Evolutionary conservation across 64 coral and sea anemone species (phyloP).

Genomic region (Stylophora pistillata): DNA sequence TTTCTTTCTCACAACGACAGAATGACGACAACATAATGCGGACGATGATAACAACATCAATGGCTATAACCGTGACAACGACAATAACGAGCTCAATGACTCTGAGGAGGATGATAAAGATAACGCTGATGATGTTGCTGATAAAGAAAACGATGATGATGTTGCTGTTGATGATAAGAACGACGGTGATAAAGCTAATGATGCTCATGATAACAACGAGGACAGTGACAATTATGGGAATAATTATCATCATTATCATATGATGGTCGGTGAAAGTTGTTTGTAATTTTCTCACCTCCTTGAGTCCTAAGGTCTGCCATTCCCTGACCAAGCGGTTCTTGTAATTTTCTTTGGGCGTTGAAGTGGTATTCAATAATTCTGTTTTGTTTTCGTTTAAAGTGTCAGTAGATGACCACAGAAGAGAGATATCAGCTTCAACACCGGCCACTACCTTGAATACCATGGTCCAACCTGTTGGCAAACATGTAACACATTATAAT

Average conservation of each 20-base stretch:
- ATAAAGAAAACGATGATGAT: too few relatives aligned
- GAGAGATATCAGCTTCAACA: neutral
- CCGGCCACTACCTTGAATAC: conserved; percentile 36
- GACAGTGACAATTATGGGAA: too few relatives aligned
- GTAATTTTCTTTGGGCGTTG: conserved; percentile 30
- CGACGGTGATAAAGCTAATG: too few relatives aligned
- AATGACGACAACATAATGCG: too few relatives aligned
- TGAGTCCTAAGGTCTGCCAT: conserved; percentile 30
- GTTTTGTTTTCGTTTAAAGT: conserved; percentile 13
- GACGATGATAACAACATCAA: too few relatives aligned
- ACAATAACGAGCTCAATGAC: too few relatives aligned
- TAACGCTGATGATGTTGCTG: too few relatives aligned
- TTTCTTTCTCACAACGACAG: too few relatives aligned
- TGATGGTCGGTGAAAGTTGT: neutral
- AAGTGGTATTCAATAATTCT: conserved; percentile 15
- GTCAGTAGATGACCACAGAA: neutral
- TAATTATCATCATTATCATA: neutral
- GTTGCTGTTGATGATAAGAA: too few relatives aligned
- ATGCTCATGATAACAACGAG: too few relatives aligned
- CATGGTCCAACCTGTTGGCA: conserved; percentile 59
- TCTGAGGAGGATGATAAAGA: too few relatives aligned
- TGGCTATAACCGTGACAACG: too few relatives aligned
- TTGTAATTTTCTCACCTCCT: conserved; percentile 13
- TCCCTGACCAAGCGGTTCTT: conserved; percentile 41
- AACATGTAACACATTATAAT: neutral